Base-by-base conservation (phyloP, 2,888 invertebrate genomes). In the Dysmachus trigonus region DNA sequence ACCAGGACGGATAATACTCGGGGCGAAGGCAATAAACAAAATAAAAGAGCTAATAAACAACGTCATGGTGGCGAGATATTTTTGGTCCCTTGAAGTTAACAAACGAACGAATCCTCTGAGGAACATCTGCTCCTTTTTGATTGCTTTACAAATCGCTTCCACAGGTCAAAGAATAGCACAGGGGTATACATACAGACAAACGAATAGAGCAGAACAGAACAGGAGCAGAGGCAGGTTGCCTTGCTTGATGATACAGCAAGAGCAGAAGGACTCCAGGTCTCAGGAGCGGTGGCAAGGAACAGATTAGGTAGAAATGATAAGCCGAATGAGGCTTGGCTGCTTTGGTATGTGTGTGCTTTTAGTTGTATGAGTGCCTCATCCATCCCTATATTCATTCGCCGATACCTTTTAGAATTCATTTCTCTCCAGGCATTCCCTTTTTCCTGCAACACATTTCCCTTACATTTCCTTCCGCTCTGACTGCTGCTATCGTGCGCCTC, bases 71-170 rank as follows among this genome's bases (percentile, higher is more conserved):
- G 77, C 77, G 27, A 62, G 62, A 77, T 77, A 77, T 47, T 77
- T 30, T 13, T 4, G 77, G 73, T 33, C 73, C 77, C 77, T 47
- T 47, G 27, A 77, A 62, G 62, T 1, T n/a, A 62, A 62, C 62
- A 62, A 62, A 62, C 62, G 47, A 77, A 41, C 47, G 77, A 77
- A 81, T 81, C 81, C 81, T 81, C 62, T 18, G 47, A n/a, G 53
- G 81, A 81, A 53, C 81, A 81, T 81, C 81, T 81, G 81, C 81
- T 81, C 62, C 81, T 81, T 81, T 73, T 81, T 81, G 51, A 81
- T 81, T 81, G 81, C 81, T 81, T 81, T 53, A 81, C 53, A 62
- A 81, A 81, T 81, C 81, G 53, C 53, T 81, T 81, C 81, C 47
- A 81, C 62, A 81, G 77, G 77, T 77, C 81, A 81, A 33, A 81